phyloP scores from a whole-genome alignment of 2,888 invertebrate genomes.

The Scelioninae gen. 1 region DNA sequence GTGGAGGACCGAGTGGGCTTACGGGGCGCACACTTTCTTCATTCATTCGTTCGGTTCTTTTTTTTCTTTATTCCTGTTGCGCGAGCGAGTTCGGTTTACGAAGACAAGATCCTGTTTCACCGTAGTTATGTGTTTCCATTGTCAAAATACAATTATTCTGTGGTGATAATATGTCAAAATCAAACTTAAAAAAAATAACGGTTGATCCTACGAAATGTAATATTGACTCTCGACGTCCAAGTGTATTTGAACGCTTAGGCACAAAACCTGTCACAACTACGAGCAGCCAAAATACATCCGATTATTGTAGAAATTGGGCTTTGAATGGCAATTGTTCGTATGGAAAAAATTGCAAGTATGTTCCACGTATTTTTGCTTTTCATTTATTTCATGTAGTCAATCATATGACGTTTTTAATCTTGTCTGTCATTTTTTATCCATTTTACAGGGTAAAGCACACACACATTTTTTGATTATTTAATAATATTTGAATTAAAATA shows the following conservation, averaged over 20 bases:
- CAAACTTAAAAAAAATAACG: constrained; percentile 91
- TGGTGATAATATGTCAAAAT: constrained; percentile 87
- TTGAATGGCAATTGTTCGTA: constrained; percentile 91
- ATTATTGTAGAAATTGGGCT: constrained; percentile 91
- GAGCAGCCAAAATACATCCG: constrained; percentile 85
- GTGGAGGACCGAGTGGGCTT: no score
- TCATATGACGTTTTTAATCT: no score
- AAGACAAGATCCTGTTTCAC: constrained; percentile 65
- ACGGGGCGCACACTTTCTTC: no score
- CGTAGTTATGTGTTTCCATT: constrained; percentile 83
- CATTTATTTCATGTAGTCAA: background rate
- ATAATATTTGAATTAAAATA: no score
- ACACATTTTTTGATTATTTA: no score
- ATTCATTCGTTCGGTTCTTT: background rate
- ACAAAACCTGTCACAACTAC: constrained; percentile 88
- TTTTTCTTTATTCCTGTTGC: no score
- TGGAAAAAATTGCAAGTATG: constrained; percentile 90
- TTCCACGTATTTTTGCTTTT: constrained; percentile 2
- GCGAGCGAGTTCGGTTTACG: no score
- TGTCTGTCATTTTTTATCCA: no score
- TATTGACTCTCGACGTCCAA: constrained; percentile 88
- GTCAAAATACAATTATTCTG: constrained; percentile 82
- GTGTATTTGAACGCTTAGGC: constrained; percentile 93
- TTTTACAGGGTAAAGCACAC: no score
- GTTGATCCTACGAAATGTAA: constrained; percentile 90